Evolutionary conservation across 92 coral and sea anemone genomes (phyloP).

Genomic region (Epizoanthus rinbou): DNA sequence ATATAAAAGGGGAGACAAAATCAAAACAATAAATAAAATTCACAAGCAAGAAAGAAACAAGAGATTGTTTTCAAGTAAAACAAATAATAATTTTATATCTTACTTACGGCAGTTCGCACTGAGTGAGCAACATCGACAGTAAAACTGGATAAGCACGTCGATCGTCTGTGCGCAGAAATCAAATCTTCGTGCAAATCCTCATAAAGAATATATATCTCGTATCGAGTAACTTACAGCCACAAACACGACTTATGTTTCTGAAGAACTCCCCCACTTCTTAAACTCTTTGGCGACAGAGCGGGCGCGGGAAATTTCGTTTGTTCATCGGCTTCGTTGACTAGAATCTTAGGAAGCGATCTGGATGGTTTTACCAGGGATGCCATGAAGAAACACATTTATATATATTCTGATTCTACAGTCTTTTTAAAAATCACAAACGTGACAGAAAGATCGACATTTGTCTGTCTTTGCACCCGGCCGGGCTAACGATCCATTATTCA

Average conservation of each 20-base stretch:
- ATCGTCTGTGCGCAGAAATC: too few species aligned
- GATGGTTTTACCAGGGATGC: constrained; percentile 45
- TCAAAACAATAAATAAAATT: too few species aligned
- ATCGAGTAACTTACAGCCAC: constrained; percentile 64
- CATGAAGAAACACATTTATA: background rate
- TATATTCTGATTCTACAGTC: background rate
- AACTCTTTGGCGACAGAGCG: constrained; percentile 49
- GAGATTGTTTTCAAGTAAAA: too few species aligned
- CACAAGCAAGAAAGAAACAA: too few species aligned
- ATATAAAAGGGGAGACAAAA: too few species aligned
- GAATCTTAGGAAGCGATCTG: constrained; percentile 67
- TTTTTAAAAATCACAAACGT: background rate
- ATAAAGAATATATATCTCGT: background rate
- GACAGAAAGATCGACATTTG: constrained; percentile 2
- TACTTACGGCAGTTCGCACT: too few species aligned
- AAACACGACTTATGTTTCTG: constrained; percentile 62
- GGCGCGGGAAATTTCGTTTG: constrained; percentile 26
- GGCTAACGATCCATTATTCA: constrained; percentile 13
- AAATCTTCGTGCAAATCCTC: too few species aligned
- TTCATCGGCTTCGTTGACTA: constrained; percentile 41
- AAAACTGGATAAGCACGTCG: too few species aligned
- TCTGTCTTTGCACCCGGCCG: background rate
- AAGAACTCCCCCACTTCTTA: constrained; percentile 40
- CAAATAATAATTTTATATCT: too few species aligned
- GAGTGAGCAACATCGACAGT: too few species aligned